Conservation (phyloP, 2,888 invertebrate species). For the Panopea generosa region DNA sequence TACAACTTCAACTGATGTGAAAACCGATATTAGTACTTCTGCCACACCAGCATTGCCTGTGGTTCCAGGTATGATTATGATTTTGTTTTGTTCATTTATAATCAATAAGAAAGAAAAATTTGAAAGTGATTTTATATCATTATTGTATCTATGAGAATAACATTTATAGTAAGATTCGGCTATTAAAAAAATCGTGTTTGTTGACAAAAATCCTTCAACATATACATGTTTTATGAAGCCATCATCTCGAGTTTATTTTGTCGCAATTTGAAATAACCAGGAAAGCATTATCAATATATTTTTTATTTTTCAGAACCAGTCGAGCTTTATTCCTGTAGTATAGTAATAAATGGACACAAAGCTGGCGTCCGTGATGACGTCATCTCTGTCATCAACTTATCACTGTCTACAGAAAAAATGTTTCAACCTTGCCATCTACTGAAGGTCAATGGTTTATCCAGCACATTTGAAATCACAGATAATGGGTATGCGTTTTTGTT, state of each 20-base stretch:
- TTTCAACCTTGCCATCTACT: not conserved
- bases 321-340: slow-evolving; percentile 15
- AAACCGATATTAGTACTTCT: no score
- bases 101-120: no score
- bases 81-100: not conserved
- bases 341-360: slow-evolving; percentile 18
- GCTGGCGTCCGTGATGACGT: slow-evolving; percentile 4
- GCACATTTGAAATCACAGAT: slow-evolving; percentile 25
- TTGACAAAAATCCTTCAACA: no score
- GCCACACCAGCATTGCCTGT: no score
- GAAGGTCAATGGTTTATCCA: slow-evolving; percentile 1
- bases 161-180: no score
- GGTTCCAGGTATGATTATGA: not conserved
- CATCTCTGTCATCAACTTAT: not conserved
- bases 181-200: no score
- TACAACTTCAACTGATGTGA: not conserved
- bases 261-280: no score
- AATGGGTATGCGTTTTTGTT: slow-evolving; percentile 8
- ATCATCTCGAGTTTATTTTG: no score
- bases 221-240: no score
- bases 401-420: not conserved
- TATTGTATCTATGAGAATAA: no score
- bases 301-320: slow-evolving; percentile 7
- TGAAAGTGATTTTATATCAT: no score
- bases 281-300: no score